phyloP scores from a whole-genome alignment of 92 coral and sea anemone species.

The Phenganax stokvisi region DNA sequence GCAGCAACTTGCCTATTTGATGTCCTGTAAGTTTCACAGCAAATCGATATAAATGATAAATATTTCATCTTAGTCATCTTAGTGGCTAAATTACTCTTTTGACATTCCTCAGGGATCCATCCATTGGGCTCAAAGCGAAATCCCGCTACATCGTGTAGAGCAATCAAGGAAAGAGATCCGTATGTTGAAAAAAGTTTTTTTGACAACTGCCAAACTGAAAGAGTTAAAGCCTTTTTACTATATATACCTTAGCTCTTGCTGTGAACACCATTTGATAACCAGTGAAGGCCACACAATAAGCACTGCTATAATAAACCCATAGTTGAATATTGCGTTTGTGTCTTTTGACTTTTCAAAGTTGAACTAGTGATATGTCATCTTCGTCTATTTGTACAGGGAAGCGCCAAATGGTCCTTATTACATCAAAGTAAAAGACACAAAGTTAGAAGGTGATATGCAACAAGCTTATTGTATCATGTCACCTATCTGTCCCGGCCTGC shows the following conservation, averaged over 20 bases:
- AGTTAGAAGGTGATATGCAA: background rate
- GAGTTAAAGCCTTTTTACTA: background rate
- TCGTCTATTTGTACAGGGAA: background rate
- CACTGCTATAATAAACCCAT: background rate
- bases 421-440: conserved; percentile 20
- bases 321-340: background rate
- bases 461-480: conserved; percentile 27
- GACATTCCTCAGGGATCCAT: conserved; percentile 13
- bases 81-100: background rate
- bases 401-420: conserved; percentile 25
- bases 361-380: background rate
- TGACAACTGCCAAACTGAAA: background rate
- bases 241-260: too few relatives aligned
- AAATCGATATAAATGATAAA: background rate
- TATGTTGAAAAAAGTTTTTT: background rate
- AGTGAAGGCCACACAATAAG: too few relatives aligned
- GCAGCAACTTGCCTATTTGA: background rate
- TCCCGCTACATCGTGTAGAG: conserved; percentile 37
- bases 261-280: too few relatives aligned
- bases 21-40: conserved; percentile 1
- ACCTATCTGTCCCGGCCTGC: background rate
- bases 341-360: too few relatives aligned
- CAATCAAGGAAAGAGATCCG: conserved; percentile 17
- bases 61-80: background rate
- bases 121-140: conserved; percentile 26